These are phyloP conservation scores for Halcyon senegalensis DNA, from an alignment of 2,113 vertebrate species.

Conservation along the genomic window DNA sequence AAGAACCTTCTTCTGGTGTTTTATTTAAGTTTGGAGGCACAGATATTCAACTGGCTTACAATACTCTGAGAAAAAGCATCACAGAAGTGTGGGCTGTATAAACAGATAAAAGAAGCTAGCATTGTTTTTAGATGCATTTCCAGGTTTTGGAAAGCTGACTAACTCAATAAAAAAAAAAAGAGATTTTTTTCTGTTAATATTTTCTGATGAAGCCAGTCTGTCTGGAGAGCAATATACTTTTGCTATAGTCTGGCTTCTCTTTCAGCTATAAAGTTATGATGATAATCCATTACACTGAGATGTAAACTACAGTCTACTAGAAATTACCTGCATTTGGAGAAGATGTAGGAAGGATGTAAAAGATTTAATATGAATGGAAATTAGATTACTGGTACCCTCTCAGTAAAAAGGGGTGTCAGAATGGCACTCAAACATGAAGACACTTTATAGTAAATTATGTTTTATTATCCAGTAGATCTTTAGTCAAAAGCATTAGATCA, in stretches of 20 bases:
- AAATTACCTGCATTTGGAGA: neutral
- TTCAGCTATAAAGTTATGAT: neutral
- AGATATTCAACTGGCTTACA: neutral
- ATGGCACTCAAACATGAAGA: neutral
- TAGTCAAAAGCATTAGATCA: neutral
- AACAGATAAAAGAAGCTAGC: neutral
- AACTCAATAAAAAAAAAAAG: neutral
- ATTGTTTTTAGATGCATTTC: neutral
- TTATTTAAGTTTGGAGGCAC: neutral
- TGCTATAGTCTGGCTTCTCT: neutral
- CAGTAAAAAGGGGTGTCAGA: neutral
- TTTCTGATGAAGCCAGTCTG: neutral
- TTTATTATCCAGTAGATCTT: neutral
- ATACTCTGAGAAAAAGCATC: neutral
- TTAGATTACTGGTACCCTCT: neutral
- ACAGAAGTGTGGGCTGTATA: neutral
- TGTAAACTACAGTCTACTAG: neutral
- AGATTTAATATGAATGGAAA: neutral
- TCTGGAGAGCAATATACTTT: neutral
- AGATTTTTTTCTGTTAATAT: neutral
- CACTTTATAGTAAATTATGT: neutral
- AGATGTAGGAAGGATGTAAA: neutral
- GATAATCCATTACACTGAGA: neutral
- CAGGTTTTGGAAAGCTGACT: neutral
- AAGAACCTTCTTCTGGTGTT: neutral